Conservation (phyloP, 2,113 vertebrate genomes). For the Raphicerus campestris region DNA sequence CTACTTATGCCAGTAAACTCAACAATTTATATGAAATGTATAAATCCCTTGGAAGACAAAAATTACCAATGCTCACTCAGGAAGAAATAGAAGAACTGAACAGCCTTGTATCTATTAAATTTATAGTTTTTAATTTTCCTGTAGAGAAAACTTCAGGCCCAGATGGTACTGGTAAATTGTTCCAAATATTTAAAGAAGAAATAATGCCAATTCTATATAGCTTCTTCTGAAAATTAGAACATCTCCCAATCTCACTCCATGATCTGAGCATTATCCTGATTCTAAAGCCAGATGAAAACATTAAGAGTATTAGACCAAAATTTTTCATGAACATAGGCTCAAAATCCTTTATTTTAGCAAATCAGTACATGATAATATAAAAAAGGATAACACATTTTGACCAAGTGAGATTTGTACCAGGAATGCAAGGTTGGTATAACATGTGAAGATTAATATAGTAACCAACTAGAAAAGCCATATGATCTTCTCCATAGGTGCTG, state of each 20-base stretch:
- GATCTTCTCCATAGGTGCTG: background rate
- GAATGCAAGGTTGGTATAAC: background rate
- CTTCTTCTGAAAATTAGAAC: background rate
- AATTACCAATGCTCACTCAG: background rate
- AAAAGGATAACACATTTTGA: background rate
- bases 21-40: background rate
- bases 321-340: background rate
- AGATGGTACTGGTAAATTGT: background rate
- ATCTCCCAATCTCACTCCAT: background rate
- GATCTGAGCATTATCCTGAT: background rate
- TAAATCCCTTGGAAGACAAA: background rate
- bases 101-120: background rate
- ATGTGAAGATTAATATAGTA: background rate
- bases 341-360: conserved; percentile 24
- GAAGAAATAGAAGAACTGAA: background rate
- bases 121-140: background rate
- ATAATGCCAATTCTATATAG: background rate
- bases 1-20: background rate
- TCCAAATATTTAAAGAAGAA: background rate
- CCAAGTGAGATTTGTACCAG: background rate
- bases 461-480: background rate
- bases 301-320: background rate
- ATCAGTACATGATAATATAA: background rate
- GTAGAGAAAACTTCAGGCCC: background rate
- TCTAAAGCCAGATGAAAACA: background rate